Conservation (phyloP, 2,888 invertebrate species). For the Stenchaetothrips biformis region DNA sequence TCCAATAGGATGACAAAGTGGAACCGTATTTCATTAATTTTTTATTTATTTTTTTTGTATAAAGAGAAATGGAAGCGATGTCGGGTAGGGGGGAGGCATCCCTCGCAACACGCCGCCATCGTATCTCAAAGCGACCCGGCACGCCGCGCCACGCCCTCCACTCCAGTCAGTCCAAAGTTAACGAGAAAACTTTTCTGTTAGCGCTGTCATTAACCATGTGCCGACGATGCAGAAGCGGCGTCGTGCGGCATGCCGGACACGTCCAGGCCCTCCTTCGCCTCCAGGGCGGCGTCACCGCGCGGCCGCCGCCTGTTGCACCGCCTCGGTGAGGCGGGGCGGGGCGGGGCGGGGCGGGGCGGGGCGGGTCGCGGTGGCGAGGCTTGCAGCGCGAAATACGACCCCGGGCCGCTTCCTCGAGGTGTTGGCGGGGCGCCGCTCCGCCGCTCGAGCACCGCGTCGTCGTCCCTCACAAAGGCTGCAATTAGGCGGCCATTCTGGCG, state of each 20-base stretch:
- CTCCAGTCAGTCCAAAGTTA: background rate
- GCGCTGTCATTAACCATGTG: constrained; percentile 18
- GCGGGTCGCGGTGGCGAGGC: background rate
- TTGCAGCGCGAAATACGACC: background rate
- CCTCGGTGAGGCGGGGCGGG: background rate
- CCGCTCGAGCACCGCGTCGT: background rate
- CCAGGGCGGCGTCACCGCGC: background rate
- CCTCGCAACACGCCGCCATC: background rate
- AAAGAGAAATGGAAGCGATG: no score
- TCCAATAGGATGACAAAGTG: no score
- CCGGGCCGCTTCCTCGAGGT: background rate
- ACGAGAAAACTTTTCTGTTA: constrained; percentile 22
- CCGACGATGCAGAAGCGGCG: background rate
- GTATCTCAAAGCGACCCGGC: background rate
- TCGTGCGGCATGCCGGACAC: background rate
- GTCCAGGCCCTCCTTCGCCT: background rate
- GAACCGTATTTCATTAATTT: no score
- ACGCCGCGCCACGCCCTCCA: no score
- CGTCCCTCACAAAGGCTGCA: background rate
- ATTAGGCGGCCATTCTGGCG: background rate
- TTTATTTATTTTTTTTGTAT: no score
- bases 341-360: background rate
- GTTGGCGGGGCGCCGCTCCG: background rate
- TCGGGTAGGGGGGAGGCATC: no score
- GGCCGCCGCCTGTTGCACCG: background rate